Conservation (phyloP, 1,140 invertebrate genomes). For the Drosophila funebris region DNA sequence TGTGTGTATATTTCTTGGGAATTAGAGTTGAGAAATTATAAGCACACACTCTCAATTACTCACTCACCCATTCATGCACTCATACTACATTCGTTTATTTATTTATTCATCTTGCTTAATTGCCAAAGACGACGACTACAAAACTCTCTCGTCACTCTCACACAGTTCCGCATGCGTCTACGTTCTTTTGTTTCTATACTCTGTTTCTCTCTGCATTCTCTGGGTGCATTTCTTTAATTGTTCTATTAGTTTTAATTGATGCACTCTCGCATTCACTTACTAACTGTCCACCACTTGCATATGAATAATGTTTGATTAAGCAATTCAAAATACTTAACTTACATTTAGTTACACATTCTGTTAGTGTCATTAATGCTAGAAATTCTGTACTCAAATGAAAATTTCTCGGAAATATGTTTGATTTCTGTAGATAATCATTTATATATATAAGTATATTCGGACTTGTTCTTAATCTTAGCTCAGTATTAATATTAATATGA, state of each 20-base stretch:
- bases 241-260: conserved; percentile 81
- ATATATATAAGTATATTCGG: not conserved
- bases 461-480: too few relatives aligned
- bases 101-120: conserved; percentile 51
- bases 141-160: conserved; percentile 61
- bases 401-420: conserved; percentile 9
- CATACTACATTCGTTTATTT: conserved; percentile 59
- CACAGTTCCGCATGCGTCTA: conserved; percentile 47
- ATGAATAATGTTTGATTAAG: conserved; percentile 46
- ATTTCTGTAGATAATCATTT: too few relatives aligned
- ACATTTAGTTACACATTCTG: not conserved
- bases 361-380: not conserved
- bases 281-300: not conserved
- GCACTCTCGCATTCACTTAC: conserved; percentile 42
- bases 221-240: conserved; percentile 74
- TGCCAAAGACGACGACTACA: conserved; percentile 50
- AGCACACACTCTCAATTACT: conserved; percentile 29
- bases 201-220: conserved; percentile 40
- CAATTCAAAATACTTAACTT: conserved; percentile 13
- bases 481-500: too few relatives aligned
- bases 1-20: conserved; percentile 62
- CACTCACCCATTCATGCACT: conserved; percentile 47
- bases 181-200: conserved; percentile 48
- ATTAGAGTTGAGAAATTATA: conserved; percentile 74
- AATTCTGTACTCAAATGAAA: not conserved